Base-by-base conservation (phyloP, 2,888 invertebrate species). In the Xanthorhoe designata region DNA sequence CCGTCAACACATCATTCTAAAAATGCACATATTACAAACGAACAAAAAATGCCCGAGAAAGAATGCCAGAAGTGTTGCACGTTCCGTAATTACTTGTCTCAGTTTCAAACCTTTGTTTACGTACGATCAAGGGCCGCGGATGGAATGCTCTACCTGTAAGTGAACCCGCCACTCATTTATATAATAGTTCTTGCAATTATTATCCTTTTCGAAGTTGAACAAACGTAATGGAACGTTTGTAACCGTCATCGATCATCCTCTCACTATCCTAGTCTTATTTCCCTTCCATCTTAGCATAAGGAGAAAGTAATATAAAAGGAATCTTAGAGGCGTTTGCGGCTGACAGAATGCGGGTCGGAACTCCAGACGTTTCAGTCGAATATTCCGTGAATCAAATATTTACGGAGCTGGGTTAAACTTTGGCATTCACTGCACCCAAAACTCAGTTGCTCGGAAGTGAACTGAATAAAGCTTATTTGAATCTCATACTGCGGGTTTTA, bases 11-110 rank as follows among this genome's bases (percentile, higher is more conserved):
- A 79, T 80, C 81, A 79, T 81, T 79, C 75, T 77, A 78, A 88
- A 84, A 89, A 90, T 90, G 88, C 90, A 91, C 88, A 87, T 85
- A 83, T 84, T 82, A 82, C 81, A 84, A 86, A 78, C 78, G 78
- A 83, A 88, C 83, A 88, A 87, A 86, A 85, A 81, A 77, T 75
- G 71, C 73, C 73, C 67, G 72, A 80, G 81, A 85, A 86, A 80
- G 85, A 88, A 89, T 86, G 86, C 77, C 76, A 83, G 81, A 83
- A 86, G 77, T 80, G 83, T 85, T 85, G 78, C 79, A 78, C 75
- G 80, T 79, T 76, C 69, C 74, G 71, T 85, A 81, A 85, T 85
- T 81, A 81, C 81, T 82, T 78, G 75, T 76, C 69, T 77, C 74
- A 77, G 73, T 77, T 78, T 78, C 73, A 71, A 71, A 53, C 75